phyloP scores from a whole-genome alignment of 2,797 vertebrate genomes.

The Chaetophractus vellerosus region DNA sequence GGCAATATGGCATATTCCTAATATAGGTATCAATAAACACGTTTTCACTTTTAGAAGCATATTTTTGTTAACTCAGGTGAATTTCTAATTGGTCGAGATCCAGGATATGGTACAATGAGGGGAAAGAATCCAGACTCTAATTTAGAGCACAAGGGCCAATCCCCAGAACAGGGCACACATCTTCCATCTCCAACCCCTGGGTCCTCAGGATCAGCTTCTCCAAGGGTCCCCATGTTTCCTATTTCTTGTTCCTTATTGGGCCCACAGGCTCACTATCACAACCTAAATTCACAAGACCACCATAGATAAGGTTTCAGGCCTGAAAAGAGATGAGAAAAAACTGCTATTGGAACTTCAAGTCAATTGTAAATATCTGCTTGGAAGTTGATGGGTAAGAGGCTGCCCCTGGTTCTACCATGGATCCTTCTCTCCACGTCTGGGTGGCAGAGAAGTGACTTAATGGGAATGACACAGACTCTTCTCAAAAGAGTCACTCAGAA shows the following conservation, averaged over 20 bases:
- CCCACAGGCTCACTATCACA: not conserved
- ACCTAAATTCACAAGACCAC: not conserved
- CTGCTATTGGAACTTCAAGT: not conserved
- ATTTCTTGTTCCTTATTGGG: not conserved
- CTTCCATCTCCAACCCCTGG: not conserved
- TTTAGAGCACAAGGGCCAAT: not conserved
- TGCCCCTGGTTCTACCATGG: not conserved
- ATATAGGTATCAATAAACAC: not conserved
- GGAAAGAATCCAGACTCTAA: not conserved
- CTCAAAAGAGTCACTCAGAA: not conserved
- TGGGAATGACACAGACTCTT: not conserved
- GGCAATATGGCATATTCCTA: not conserved
- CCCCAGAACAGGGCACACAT: no score
- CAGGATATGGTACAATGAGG: not conserved
- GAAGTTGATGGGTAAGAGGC: not conserved
- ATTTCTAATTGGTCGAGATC: not conserved
- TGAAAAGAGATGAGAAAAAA: not conserved
- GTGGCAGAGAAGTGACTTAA: not conserved
- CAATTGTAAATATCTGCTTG: not conserved
- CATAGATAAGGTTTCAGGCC: not conserved
- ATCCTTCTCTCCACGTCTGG: not conserved
- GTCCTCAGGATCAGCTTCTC: not conserved
- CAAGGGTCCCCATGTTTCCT: not conserved
- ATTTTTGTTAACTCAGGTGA: not conserved
- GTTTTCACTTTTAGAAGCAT: not conserved